Conservation (phyloP, 2,888 invertebrate species). For the Alentia gelatinosa region DNA sequence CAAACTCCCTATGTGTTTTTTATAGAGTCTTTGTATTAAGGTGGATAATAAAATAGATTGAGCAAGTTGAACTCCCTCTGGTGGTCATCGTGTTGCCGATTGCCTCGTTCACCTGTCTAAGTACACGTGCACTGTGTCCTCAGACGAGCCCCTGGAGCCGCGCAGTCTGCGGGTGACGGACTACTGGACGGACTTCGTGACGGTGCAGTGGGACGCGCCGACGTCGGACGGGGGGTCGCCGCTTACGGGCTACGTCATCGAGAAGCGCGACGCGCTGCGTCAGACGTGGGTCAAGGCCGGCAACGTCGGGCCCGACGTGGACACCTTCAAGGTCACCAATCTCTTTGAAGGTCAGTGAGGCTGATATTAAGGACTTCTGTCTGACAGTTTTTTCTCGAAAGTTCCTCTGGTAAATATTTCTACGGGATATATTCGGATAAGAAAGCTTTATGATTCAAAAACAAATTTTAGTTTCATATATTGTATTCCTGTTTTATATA, state of each 20-base stretch:
- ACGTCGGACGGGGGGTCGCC: slow-evolving; percentile 79
- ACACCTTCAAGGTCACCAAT: slow-evolving; percentile 59
- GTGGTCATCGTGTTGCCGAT: too few species aligned
- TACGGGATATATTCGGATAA: too few species aligned
- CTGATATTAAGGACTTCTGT: not conserved
- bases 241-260: slow-evolving; percentile 75
- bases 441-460: too few species aligned
- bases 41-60: too few species aligned
- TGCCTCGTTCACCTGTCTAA: too few species aligned
- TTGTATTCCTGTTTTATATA: not conserved
- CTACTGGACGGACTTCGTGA: slow-evolving; percentile 70
- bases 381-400: too few species aligned
- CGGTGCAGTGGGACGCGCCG: slow-evolving; percentile 80
- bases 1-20: too few species aligned
- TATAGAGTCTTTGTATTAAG: too few species aligned
- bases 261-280: slow-evolving; percentile 68
- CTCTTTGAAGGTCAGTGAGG: slow-evolving; percentile 52
- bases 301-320: slow-evolving; percentile 63
- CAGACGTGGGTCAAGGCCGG: slow-evolving; percentile 65
- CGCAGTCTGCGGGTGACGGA: slow-evolving; percentile 72
- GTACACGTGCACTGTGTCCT: too few species aligned
- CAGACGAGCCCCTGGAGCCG: slow-evolving; percentile 69
- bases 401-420: too few species aligned
- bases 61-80: too few species aligned
- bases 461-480: not conserved